These are phyloP conservation scores for Amyelois transitella DNA, from an alignment of 1,140 invertebrate genomes.

Conservation along the genomic window DNA sequence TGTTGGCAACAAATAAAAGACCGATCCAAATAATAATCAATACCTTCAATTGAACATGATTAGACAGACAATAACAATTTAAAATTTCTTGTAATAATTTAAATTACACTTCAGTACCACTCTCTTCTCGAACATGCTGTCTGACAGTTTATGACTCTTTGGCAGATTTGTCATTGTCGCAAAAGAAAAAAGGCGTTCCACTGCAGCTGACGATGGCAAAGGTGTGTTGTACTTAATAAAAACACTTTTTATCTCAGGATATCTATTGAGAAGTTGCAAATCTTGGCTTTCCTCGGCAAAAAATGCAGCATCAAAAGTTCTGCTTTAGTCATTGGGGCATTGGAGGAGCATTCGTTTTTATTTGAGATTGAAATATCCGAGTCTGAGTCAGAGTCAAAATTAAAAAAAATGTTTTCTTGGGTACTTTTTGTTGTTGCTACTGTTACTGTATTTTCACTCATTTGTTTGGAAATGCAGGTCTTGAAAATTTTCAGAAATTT, in stretches of 20 bases:
- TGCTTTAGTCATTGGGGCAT: conserved; percentile 12
- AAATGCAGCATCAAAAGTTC: conserved; percentile 9
- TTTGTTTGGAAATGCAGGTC: conserved; percentile 4
- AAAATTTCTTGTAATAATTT: conserved; percentile 4
- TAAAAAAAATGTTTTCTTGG: conserved; percentile 16
- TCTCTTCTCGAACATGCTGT: conserved; percentile 15
- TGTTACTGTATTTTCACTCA: conserved; percentile 6
- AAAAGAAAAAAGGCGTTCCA: conserved; percentile 18
- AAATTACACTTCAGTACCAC: conserved; percentile 16
- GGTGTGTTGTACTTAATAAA: conserved; percentile 17
- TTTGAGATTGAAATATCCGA: conserved; percentile 6
- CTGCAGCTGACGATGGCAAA: conserved; percentile 12
- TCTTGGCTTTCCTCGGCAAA: conserved; percentile 12
- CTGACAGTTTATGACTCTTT: conserved; percentile 14
- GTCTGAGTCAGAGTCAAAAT: conserved; percentile 15
- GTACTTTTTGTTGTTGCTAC: conserved; percentile 9
- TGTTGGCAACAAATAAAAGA: no score
- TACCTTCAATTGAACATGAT: background rate
- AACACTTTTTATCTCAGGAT: conserved; percentile 17
- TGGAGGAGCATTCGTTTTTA: conserved; percentile 1
- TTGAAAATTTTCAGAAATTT: conserved; percentile 5
- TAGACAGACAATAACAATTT: background rate
- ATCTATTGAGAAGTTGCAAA: conserved; percentile 11
- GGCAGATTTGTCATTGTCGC: conserved; percentile 16
- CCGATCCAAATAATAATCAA: no score